phyloP scores from a whole-genome alignment of 2,113 vertebrate genomes.

The Halcyon malimbica region DNA sequence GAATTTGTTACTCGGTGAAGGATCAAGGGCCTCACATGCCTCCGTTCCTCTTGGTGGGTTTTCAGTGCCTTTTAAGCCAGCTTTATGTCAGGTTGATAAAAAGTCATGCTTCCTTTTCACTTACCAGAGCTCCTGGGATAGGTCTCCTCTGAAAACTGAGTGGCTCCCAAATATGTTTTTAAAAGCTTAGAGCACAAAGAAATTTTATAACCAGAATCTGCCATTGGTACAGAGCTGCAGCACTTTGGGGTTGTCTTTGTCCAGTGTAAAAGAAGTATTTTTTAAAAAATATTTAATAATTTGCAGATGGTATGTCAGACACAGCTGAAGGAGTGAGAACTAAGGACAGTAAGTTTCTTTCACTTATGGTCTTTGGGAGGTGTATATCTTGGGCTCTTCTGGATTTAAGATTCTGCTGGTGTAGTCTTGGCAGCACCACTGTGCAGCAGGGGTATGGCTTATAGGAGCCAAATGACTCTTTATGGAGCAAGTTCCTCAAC shows the following conservation, averaged over 20 bases:
- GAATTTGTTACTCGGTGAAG: background rate
- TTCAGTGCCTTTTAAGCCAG: background rate
- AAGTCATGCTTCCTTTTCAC: background rate
- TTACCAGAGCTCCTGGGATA: background rate
- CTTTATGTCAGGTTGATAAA: background rate
- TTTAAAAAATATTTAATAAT: background rate
- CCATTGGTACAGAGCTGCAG: background rate
- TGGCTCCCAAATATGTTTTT: background rate
- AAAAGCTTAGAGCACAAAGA: background rate
- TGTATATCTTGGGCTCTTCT: background rate
- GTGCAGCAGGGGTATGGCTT: background rate
- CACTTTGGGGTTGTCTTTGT: background rate
- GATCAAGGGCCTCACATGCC: background rate
- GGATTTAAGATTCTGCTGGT: background rate
- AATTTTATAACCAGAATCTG: background rate
- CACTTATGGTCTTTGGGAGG: background rate
- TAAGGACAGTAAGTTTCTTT: background rate
- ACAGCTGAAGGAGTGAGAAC: background rate
- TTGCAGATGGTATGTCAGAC: background rate
- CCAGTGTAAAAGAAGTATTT: background rate
- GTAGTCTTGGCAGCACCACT: background rate
- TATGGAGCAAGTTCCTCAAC: background rate
- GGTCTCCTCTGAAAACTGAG: background rate
- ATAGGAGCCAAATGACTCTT: background rate
- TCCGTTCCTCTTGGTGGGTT: background rate